Evolutionary conservation across 2,888 invertebrate genomes (phyloP).

Genomic region (Cheilosia vernalis): DNA sequence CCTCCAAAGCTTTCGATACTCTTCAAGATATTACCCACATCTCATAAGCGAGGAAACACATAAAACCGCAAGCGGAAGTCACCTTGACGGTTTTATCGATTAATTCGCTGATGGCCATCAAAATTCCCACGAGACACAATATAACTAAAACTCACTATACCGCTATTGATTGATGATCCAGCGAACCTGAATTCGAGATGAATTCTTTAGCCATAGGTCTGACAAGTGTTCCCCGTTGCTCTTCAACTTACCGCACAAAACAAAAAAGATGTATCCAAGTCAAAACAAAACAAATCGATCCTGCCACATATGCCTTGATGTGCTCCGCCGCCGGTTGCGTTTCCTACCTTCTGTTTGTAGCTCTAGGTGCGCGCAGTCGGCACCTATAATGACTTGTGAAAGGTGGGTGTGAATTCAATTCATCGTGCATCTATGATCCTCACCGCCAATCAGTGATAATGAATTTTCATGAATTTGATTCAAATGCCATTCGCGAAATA

Average conservation of each 20-base stretch:
- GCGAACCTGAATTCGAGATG: constrained; percentile 28
- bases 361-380: constrained; percentile 6
- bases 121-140: constrained; percentile 58
- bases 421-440: constrained; percentile 35
- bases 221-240: constrained; percentile 35
- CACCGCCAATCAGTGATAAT: constrained; percentile 37
- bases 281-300: constrained; percentile 34
- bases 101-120: constrained; percentile 1
- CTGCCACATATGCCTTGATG: constrained; percentile 39
- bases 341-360: constrained; percentile 32
- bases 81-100: constrained; percentile 30
- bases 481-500: constrained; percentile 45
- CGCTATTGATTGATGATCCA: constrained; percentile 65
- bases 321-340: constrained; percentile 2
- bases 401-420: constrained; percentile 60
- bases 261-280: constrained; percentile 25
- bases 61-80: constrained; percentile 51
- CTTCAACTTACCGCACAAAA: constrained; percentile 1
- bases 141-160: constrained; percentile 38
- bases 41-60: background rate
- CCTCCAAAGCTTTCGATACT: too few species aligned
- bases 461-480: constrained; percentile 48
- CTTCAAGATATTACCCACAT: too few species aligned
- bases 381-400: constrained; percentile 42
- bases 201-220: constrained; percentile 44